Base-by-base conservation (phyloP, 1,140 invertebrate species). In the Ylistrum balloti region DNA sequence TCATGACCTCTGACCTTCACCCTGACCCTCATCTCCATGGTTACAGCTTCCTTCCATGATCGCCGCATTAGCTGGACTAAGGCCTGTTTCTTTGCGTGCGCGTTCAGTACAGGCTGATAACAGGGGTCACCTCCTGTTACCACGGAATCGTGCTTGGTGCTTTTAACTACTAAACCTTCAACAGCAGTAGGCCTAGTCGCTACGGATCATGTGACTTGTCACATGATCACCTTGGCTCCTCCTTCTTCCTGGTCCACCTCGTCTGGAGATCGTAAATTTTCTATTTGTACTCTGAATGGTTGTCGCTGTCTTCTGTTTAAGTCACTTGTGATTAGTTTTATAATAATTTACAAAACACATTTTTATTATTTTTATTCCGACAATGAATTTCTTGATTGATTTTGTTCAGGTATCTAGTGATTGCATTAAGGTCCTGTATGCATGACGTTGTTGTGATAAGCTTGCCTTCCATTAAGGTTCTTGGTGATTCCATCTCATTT, bases 1-100 rank as follows among this genome's bases (percentile, higher is more conserved):
- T 92, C 91, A 89, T 92, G 91, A 92, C 91, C 91, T 85, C 56
- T 90, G 87, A 85, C 35, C 87, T 74, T 74, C 56, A 74, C 56
- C 56, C 56, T 74, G 56, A 74, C 56, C 56, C 56, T 74, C 56
- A 74, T 74, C 56, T 74, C 56, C 56, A 74, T 74, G 56, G 56
- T 74, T 74, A 74, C 56, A 74, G 56, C 56, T 74, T 74, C 56
- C 56, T 74, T 74, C 56, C 56, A 74, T 74, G 56, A 74, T 74
- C n/a, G 56, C 1, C 56, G n/a, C 56, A 28, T 28, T 74, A 74
- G 56, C 56, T 74, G 56, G 56, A 74, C 56, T 74, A 74, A 74
- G 56, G n/a, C 56, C 56, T 74, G 56, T 74, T 74, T 74, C 22
- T 74, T 74, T 74, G 56, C n/a, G 56, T 74, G 56, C 56, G 56